Percentiles rank a stretch among this genome's conserved stretches.
Evolutionary conservation across 1,140 invertebrate species (phyloP).

Genomic region (Archegozetes longisetosus): DNA sequence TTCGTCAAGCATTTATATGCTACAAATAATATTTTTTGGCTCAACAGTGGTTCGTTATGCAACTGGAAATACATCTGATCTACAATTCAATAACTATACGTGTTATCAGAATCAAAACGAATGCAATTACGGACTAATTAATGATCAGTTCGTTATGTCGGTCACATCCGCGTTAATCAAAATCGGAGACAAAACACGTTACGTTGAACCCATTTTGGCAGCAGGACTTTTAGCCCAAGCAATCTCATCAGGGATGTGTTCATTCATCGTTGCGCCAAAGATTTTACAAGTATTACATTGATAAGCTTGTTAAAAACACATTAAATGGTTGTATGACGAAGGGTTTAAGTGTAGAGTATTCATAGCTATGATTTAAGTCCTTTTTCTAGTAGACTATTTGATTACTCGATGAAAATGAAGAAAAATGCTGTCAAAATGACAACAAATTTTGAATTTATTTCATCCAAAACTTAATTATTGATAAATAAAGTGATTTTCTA

Average conservation of each 20-base stretch:
- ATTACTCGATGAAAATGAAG: no score
- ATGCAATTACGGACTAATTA: conserved; percentile 1
- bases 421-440: no score
- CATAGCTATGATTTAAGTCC: no score
- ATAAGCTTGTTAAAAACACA: no score
- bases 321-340: no score
- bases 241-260: conserved; percentile 41
- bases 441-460: no score
- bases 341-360: no score
- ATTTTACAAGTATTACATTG: no score
- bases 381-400: no score
- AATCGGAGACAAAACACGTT: conserved; percentile 35
- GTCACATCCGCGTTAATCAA: conserved; percentile 22
- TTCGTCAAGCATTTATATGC: conserved; percentile 62
- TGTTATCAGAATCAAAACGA: neutral
- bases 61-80: conserved; percentile 34
- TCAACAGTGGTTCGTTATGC: conserved; percentile 54
- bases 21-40: conserved; percentile 62
- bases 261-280: conserved; percentile 43
- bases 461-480: no score
- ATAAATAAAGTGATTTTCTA: no score
- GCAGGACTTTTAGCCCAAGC: conserved; percentile 45
- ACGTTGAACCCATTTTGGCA: conserved; percentile 36
- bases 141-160: neutral
- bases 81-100: neutral